These are phyloP conservation scores for Camelus bactrianus DNA, from an alignment of 2,113 vertebrate genomes.

Conservation along the genomic window DNA sequence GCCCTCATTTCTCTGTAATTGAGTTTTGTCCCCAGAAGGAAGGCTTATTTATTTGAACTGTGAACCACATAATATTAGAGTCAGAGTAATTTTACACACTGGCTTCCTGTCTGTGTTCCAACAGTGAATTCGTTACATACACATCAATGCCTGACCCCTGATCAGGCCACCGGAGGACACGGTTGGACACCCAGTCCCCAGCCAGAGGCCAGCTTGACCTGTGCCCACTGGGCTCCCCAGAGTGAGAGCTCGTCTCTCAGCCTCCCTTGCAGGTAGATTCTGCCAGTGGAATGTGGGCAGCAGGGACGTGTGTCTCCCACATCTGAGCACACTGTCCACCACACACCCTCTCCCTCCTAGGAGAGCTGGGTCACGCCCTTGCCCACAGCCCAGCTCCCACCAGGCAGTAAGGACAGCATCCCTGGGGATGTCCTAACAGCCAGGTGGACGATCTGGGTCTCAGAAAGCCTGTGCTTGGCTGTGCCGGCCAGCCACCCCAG, in stretches of 20 bases:
- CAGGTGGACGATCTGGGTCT: accelerated
- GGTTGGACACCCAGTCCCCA: background rate
- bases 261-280: background rate
- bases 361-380: background rate
- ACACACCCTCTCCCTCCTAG: accelerated
- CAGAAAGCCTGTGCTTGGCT: background rate
- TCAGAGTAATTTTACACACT: background rate
- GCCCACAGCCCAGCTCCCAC: background rate
- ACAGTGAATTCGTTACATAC: background rate
- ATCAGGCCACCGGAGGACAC: background rate
- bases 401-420: background rate
- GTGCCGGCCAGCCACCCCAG: background rate
- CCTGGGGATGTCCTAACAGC: background rate
- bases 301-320: accelerated
- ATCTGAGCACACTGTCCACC: background rate
- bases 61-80: background rate
- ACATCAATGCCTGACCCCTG: background rate
- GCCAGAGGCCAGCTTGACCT: accelerated
- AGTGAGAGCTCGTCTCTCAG: background rate
- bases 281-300: accelerated
- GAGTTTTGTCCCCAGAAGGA: background rate
- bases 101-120: background rate
- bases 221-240: background rate
- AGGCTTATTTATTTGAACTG: background rate
- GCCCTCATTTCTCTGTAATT: background rate